Evolutionary conservation across 2,888 invertebrate genomes (phyloP).

Genomic region (Alviniconcha strummeri): DNA sequence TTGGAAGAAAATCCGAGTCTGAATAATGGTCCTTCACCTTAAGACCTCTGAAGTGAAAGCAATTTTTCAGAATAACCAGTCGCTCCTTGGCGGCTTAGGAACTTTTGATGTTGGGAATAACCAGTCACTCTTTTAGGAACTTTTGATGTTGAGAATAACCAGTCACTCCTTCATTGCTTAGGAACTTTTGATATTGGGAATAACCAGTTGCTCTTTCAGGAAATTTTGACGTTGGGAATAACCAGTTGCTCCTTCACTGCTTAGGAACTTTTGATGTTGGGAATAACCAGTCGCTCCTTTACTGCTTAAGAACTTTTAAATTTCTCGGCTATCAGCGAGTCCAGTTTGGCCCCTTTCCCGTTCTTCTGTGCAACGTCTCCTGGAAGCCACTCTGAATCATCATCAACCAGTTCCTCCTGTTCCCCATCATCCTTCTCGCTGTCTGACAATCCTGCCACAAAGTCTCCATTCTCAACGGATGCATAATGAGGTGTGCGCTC

Average conservation of each 20-base stretch:
- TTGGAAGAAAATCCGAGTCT: no score
- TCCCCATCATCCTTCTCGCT: conserved; percentile 43
- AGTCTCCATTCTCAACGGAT: conserved; percentile 16
- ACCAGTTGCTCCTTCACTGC: neutral
- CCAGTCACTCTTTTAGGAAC: no score
- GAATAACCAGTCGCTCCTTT: neutral
- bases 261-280: neutral
- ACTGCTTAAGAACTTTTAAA: conserved; percentile 37
- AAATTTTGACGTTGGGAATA: neutral
- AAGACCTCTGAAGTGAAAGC: no score
- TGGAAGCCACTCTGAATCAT: conserved; percentile 43
- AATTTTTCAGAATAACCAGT: no score
- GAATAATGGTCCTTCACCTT: no score
- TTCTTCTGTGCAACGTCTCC: conserved; percentile 12
- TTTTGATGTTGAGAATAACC: no score
- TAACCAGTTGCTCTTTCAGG: neutral
- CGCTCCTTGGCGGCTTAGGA: no score
- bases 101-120: no score
- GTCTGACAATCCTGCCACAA: conserved; percentile 24
- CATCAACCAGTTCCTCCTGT: conserved; percentile 40
- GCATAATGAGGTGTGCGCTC: neutral
- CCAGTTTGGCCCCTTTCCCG: conserved; percentile 47
- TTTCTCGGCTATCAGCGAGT: conserved; percentile 52
- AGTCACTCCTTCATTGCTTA: no score
- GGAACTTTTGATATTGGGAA: neutral